Conservation (phyloP, 2,797 vertebrate species). For the Microctenopoma lineatum region DNA sequence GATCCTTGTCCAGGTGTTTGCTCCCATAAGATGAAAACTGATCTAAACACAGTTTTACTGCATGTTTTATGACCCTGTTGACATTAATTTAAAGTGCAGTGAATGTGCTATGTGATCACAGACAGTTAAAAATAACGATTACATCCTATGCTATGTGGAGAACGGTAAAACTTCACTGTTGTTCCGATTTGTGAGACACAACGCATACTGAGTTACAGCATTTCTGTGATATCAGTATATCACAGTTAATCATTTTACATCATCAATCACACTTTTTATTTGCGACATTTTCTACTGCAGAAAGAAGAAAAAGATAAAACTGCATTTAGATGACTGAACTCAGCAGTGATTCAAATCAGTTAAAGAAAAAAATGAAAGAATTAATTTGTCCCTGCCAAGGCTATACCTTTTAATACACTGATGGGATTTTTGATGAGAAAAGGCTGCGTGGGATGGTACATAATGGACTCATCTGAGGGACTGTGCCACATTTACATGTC, state of each 20-base stretch:
- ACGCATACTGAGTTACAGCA: no score
- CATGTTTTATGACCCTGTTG: not conserved
- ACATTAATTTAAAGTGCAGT: no score
- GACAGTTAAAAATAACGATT: no score
- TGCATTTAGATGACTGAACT: slow-evolving; percentile 51
- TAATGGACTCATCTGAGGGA: slow-evolving; percentile 70
- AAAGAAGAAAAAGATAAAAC: slow-evolving; percentile 28
- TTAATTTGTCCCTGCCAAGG: slow-evolving; percentile 66
- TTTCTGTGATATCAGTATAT: not conserved
- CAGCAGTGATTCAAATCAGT: slow-evolving; percentile 58
- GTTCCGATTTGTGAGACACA: not conserved
- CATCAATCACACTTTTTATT: not conserved
- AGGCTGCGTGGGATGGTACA: slow-evolving; percentile 64
- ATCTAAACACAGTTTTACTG: not conserved
- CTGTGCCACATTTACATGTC: slow-evolving; percentile 78
- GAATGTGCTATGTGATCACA: no score
- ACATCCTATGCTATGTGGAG: no score
- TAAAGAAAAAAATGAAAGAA: slow-evolving; percentile 42
- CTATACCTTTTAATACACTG: slow-evolving; percentile 73
- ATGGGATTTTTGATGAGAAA: slow-evolving; percentile 77
- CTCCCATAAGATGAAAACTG: not conserved
- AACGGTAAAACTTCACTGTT: not conserved
- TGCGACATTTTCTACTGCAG: slow-evolving; percentile 19
- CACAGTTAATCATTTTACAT: not conserved
- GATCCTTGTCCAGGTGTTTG: not conserved